phyloP scores from a whole-genome alignment of 2,888 invertebrate species.

The Gnatocerus cornutus region DNA sequence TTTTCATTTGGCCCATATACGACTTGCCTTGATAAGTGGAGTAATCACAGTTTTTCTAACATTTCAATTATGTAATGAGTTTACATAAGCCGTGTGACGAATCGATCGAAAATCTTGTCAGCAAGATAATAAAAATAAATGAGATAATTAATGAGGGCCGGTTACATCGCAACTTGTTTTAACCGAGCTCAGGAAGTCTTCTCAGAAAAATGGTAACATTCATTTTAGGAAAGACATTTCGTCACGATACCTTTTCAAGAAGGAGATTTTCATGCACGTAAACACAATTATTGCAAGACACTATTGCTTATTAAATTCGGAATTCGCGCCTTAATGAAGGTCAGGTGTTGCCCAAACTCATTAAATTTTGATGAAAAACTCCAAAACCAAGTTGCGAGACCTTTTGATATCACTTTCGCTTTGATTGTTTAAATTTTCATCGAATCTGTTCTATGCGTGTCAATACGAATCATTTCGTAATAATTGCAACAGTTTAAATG shows the following conservation, averaged over 20 bases:
- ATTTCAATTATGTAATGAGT: slow-evolving; percentile 9
- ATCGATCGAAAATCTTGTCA: neutral
- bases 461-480: slow-evolving; percentile 28
- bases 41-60: slow-evolving; percentile 12
- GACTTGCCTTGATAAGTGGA: slow-evolving; percentile 8
- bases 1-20: neutral
- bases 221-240: too few relatives aligned
- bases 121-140: slow-evolving; percentile 8
- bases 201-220: too few relatives aligned
- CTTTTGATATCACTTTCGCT: slow-evolving; percentile 10
- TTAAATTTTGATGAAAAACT: neutral
- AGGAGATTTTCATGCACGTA: slow-evolving; percentile 25
- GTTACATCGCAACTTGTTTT: neutral
- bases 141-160: neutral
- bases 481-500: slow-evolving; percentile 16
- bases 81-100: neutral
- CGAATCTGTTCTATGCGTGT: slow-evolving; percentile 9
- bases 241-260: neutral
- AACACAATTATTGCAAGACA: slow-evolving; percentile 12
- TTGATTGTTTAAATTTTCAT: slow-evolving; percentile 8
- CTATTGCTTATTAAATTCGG: slow-evolving; percentile 9
- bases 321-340: slow-evolving; percentile 11
- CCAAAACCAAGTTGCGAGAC: neutral
- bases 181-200: neutral
- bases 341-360: neutral